These are phyloP conservation scores for Zeugodacus cucurbitae DNA, from an alignment of 1,140 invertebrate species.

Conservation along the genomic window DNA sequence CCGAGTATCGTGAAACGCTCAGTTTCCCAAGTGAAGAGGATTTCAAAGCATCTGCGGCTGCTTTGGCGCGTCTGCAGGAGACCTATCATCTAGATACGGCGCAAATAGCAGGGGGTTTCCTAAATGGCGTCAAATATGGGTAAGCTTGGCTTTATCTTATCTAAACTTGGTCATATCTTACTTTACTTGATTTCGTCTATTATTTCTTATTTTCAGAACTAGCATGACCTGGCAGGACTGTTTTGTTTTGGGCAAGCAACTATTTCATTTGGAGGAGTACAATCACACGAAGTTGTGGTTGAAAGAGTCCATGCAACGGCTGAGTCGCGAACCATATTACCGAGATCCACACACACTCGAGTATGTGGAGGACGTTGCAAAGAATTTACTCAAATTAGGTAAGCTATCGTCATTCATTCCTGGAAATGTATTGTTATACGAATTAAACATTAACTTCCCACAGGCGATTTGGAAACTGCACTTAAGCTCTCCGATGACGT, in stretches of 20 bases:
- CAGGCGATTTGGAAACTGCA: slow-evolving; percentile 80
- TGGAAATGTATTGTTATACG: slow-evolving; percentile 70
- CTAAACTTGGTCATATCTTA: too few relatives aligned
- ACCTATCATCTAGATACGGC: slow-evolving; percentile 94
- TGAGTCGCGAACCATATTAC: slow-evolving; percentile 69
- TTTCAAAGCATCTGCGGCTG: slow-evolving; percentile 91
- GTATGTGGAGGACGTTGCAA: slow-evolving; percentile 58
- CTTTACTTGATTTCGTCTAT: background rate
- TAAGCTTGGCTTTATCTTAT: slow-evolving; percentile 57
- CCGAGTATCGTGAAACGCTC: slow-evolving; percentile 73
- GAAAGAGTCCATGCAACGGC: slow-evolving; percentile 82
- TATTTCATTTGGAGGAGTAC: slow-evolving; percentile 93
- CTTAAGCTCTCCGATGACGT: slow-evolving; percentile 89
- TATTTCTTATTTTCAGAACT: slow-evolving; percentile 52
- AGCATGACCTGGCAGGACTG: slow-evolving; percentile 88
- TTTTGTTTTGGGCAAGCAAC: slow-evolving; percentile 93
- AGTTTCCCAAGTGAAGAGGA: slow-evolving; percentile 91
- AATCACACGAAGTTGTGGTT: slow-evolving; percentile 96
- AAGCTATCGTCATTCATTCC: slow-evolving; percentile 61
- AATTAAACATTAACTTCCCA: slow-evolving; percentile 72
- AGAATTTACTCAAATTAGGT: slow-evolving; percentile 60
- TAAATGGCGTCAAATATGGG: slow-evolving; percentile 88
- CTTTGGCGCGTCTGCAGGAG: slow-evolving; percentile 93
- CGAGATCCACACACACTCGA: slow-evolving; percentile 74
- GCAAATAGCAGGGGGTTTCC: slow-evolving; percentile 87